Evolutionary conservation across 2,888 invertebrate genomes (phyloP).

Genomic region (Cataglyphis rosenhaueri): DNA sequence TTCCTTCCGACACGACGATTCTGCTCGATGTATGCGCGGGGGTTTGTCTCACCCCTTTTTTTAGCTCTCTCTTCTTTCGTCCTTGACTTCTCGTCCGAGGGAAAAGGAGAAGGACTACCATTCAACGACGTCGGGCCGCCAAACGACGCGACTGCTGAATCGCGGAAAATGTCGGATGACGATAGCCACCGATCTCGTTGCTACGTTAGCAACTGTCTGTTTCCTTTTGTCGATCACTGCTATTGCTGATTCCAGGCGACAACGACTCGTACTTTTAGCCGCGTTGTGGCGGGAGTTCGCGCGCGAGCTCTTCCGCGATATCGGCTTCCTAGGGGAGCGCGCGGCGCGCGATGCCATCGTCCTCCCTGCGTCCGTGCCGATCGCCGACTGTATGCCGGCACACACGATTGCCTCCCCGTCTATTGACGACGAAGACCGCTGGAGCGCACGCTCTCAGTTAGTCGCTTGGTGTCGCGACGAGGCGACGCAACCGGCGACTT

Average conservation of each 20-base stretch:
- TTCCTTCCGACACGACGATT: slow-evolving; percentile 33
- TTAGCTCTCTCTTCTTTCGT: slow-evolving; percentile 25
- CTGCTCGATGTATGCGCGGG: slow-evolving; percentile 15
- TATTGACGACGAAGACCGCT: slow-evolving; percentile 32
- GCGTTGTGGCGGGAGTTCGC: slow-evolving; percentile 58
- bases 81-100: slow-evolving; percentile 24
- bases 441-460: slow-evolving; percentile 46
- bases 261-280: slow-evolving; percentile 25
- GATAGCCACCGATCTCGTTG: slow-evolving; percentile 28
- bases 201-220: not conserved
- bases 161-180: slow-evolving; percentile 4
- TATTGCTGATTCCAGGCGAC: slow-evolving; percentile 11
- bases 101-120: slow-evolving; percentile 30
- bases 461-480: slow-evolving; percentile 38
- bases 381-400: slow-evolving; percentile 46
- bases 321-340: slow-evolving; percentile 49
- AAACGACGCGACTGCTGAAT: slow-evolving; percentile 19
- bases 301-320: slow-evolving; percentile 54
- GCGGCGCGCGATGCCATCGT: slow-evolving; percentile 66
- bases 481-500: slow-evolving; percentile 32
- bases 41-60: not conserved
- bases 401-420: slow-evolving; percentile 28
- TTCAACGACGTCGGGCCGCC: slow-evolving; percentile 13
- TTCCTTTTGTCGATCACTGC: slow-evolving; percentile 33
- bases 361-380: slow-evolving; percentile 38